Percentiles rank a stretch among this genome's conserved stretches.
Evolutionary conservation across 2,797 vertebrate genomes (phyloP).

Genomic region (Dallia pectoralis): DNA sequence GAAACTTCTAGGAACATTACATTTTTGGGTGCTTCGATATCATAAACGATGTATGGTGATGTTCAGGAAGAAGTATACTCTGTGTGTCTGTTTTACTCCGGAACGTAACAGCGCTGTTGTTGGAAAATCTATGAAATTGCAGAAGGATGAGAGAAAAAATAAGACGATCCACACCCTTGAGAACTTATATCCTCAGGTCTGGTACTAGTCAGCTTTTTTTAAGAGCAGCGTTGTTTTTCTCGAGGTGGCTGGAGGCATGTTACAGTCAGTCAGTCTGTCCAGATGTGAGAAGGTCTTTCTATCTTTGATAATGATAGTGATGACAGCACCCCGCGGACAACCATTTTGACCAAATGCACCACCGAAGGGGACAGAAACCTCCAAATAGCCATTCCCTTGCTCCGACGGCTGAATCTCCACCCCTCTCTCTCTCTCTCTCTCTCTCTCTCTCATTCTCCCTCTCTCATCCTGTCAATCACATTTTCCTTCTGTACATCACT

Average conservation of each 20-base stretch:
- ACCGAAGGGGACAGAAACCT: not conserved
- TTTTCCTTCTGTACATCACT: no score
- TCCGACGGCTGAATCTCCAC: not conserved
- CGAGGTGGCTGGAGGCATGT: not conserved
- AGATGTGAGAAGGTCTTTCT: not conserved
- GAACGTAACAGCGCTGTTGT: not conserved
- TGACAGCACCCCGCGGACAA: not conserved
- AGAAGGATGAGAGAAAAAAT: not conserved
- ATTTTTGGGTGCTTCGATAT: not conserved
- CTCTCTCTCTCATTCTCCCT: no score
- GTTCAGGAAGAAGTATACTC: not conserved
- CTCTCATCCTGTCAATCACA: not conserved
- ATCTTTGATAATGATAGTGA: not conserved
- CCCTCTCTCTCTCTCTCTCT: not conserved
- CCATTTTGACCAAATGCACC: not conserved
- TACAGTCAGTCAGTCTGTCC: not conserved
- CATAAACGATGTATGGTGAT: not conserved
- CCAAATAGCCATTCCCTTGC: slow-evolving; percentile 11
- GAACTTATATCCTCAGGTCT: not conserved
- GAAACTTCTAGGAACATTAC: not conserved
- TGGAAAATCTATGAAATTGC: not conserved
- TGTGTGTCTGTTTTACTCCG: not conserved
- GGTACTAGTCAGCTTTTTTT: not conserved
- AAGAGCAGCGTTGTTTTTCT: not conserved
- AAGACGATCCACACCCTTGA: not conserved